Percentiles rank a stretch among this genome's conserved stretches.
phyloP scores from a whole-genome alignment of 1,140 invertebrate species.

The Hestina assimilis region DNA sequence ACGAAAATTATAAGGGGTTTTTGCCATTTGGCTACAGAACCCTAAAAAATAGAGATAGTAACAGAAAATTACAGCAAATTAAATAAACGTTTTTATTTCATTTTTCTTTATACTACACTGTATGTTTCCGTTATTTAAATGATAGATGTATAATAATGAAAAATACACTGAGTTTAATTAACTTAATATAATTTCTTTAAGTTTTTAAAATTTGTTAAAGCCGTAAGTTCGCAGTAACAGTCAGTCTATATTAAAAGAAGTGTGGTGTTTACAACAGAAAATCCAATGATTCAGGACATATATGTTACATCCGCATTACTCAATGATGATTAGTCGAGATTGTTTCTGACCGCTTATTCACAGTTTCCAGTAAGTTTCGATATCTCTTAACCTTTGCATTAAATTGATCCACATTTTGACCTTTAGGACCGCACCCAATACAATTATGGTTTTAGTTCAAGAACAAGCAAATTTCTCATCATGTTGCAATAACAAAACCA shows the following conservation, averaged over 20 bases:
- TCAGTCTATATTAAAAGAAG: no score
- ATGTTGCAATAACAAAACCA: not conserved
- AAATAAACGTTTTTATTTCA: no score
- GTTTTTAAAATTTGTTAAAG: not conserved
- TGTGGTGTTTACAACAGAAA: no score
- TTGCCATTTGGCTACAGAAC: no score
- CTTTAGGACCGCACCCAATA: not conserved
- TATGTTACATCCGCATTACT: not conserved
- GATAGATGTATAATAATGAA: constrained; percentile 6
- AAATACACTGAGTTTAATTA: not conserved
- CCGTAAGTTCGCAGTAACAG: no score
- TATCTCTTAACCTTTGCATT: not conserved
- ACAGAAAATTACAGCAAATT: no score
- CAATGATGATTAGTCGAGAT: not conserved
- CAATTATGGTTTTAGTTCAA: not conserved
- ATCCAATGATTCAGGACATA: not conserved
- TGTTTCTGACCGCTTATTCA: not conserved
- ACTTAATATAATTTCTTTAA: not conserved
- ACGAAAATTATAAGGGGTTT: no score
- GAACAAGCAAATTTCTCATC: not conserved
- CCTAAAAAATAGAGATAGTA: no score
- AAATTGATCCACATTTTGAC: not conserved
- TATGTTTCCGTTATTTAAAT: no score
- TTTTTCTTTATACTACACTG: no score
- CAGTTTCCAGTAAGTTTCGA: not conserved